A percentile compares a stretch with the other conserved stretches of the same genome.
Conservation (phyloP, 2,113 vertebrate species). For the Pseudorasbora parva region DNA sequence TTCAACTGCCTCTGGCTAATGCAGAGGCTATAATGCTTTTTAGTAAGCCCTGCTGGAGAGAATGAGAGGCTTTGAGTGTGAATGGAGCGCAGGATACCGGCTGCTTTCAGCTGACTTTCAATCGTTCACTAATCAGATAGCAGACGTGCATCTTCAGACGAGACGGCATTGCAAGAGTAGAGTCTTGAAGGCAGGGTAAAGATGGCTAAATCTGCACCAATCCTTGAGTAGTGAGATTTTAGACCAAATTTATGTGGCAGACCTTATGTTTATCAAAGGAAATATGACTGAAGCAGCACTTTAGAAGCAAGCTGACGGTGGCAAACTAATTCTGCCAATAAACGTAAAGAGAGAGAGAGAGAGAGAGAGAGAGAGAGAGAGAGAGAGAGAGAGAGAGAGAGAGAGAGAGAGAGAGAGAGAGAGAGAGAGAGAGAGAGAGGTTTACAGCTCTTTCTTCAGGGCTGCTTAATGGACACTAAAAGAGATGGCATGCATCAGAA, state of each 20-base stretch:
- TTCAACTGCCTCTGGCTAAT: conserved; percentile 43
- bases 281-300: conserved; percentile 46
- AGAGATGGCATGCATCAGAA: conserved; percentile 52
- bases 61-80: not conserved
- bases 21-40: conserved; percentile 41
- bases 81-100: conserved; percentile 6
- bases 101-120: not conserved
- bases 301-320: conserved; percentile 45
- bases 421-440: conserved; percentile 23
- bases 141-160: not conserved
- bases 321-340: conserved; percentile 48
- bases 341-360: conserved; percentile 24
- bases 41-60: conserved; percentile 15
- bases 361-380: conserved; percentile 21
- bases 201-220: conserved; percentile 5
- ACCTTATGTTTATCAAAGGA: conserved; percentile 19
- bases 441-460: conserved; percentile 35
- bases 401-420: conserved; percentile 14
- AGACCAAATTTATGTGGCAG: conserved; percentile 5
- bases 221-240: conserved; percentile 19
- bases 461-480: conserved; percentile 54
- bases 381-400: conserved; percentile 4
- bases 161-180: not conserved
- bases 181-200: not conserved
- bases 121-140: conserved; percentile 20